Percentiles rank a stretch among this genome's conserved stretches.
phyloP scores from a whole-genome alignment of 2,888 invertebrate genomes.

The Diarsia brunnea region DNA sequence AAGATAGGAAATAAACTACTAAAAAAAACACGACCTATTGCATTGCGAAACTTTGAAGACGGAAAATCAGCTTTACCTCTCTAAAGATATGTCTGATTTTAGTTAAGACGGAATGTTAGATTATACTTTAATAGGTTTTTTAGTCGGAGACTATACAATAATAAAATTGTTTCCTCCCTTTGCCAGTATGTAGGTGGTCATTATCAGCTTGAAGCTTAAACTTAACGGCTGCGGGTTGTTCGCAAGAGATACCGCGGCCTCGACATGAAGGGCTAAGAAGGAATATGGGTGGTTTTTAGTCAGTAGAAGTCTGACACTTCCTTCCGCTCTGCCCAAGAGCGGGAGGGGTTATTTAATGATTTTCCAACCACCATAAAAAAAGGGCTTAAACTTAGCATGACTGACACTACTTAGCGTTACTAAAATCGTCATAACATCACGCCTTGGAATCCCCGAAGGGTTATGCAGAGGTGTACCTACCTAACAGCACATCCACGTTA shows the following conservation, averaged over 20 bases:
- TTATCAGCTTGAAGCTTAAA: not conserved
- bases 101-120: not conserved
- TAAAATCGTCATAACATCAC: not conserved
- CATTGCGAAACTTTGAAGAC: not conserved
- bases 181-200: not conserved
- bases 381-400: not conserved
- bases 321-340: too few relatives aligned
- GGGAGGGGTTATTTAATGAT: too few relatives aligned
- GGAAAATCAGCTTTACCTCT: not conserved
- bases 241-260: too few relatives aligned
- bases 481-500: too few relatives aligned
- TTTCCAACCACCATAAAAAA: too few relatives aligned
- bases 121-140: not conserved
- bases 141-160: not conserved
- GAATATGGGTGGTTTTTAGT: too few relatives aligned
- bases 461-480: not conserved
- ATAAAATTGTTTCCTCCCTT: conserved; percentile 5
- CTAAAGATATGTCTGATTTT: not conserved
- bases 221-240: too few relatives aligned
- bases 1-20: not conserved
- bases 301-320: too few relatives aligned
- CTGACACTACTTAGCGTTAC: not conserved
- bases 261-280: too few relatives aligned
- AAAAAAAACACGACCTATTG: not conserved
- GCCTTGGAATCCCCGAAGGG: not conserved